A percentile compares a stretch with the other conserved stretches of the same genome.
phyloP scores from a whole-genome alignment of 2,113 vertebrate species.

The Centropristis striata region DNA sequence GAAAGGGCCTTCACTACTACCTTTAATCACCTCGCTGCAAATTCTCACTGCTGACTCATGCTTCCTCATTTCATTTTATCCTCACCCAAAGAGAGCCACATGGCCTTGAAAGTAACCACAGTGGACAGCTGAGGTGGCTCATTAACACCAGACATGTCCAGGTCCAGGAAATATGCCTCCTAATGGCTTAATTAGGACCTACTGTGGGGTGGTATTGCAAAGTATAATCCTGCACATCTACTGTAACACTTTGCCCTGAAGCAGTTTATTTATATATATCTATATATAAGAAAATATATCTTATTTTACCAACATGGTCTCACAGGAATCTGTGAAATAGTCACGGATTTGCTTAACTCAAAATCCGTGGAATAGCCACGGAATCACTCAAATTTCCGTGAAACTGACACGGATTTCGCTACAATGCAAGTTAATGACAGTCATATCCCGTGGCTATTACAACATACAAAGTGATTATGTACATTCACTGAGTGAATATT shows the following conservation, averaged over 20 bases:
- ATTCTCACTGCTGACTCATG: slow-evolving; percentile 70
- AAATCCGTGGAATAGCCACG: too few relatives aligned
- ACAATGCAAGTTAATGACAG: too few relatives aligned
- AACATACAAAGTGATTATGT: too few relatives aligned
- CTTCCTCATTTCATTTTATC: slow-evolving; percentile 65
- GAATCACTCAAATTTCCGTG: too few relatives aligned
- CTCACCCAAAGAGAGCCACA: slow-evolving; percentile 59
- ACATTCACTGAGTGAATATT: too few relatives aligned
- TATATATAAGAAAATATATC: not conserved
- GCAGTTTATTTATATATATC: not conserved
- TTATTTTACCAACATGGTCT: too few relatives aligned
- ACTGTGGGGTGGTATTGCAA: slow-evolving; percentile 20
- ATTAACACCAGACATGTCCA: slow-evolving; percentile 64
- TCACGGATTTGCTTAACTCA: too few relatives aligned
- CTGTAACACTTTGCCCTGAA: slow-evolving; percentile 9
- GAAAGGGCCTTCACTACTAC: slow-evolving; percentile 65
- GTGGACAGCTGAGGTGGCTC: slow-evolving; percentile 67
- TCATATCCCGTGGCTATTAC: too few relatives aligned
- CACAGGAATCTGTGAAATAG: too few relatives aligned
- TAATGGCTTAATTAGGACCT: slow-evolving; percentile 65
- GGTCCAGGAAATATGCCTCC: slow-evolving; percentile 49
- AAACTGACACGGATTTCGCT: too few relatives aligned
- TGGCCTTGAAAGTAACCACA: slow-evolving; percentile 70
- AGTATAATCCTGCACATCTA: slow-evolving; percentile 13
- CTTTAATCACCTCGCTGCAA: slow-evolving; percentile 79